Evolutionary conservation across 2,797 vertebrate genomes (phyloP), one percentile per base, ranked within the genome.

Genomic region (Orientallactaga sibirica): DNA sequence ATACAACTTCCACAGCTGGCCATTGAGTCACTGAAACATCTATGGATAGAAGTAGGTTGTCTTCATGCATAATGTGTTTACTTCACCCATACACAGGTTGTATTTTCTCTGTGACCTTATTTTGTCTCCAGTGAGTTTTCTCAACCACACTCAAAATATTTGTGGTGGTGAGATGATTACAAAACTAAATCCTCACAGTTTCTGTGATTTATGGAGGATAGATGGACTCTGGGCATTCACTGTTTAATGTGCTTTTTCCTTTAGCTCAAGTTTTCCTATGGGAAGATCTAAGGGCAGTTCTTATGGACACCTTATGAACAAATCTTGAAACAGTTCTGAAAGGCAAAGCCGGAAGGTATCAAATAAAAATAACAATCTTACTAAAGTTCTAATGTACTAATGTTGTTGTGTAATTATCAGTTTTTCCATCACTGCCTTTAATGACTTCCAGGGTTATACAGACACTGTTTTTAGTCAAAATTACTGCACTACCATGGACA

Each of bases 141-240:
- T 67, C 16, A 66, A 27, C 62, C 68, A 55, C 2, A 5, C 16
- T 73, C 24, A 76, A 27, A 52, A 15, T 84, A 15, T 77, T n/a
- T 88, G 43, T 74, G 12, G 20, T 27, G 27, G 3, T 4, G 77
- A 43, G 5, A 85, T 43, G 29, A 71, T 11, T 62, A 12, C 4
- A 75, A 8, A 27, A 48, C 8, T 43, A 90, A 82, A 41, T 68
- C 0, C 2, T 25, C 29, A 15, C 29, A 15, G 27, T 67, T 84
- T 95, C 58, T 58, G 16, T 27, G 11, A 78, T 71, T 88, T 58
- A 48, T 85, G 90, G n/a, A 71, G 43, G 29, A 58, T 61, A 88
- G 22, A 86, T 0, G 48, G 20, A 1, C 12, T 77, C 27, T 27
- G 27, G 14, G 22, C 19, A 83, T 75, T 67, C 2, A 75, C 29